Evolutionary conservation across 2,113 vertebrate species (phyloP), one percentile per base, ranked within the genome.

Genomic region (Heterotilapia buettikoferi): DNA sequence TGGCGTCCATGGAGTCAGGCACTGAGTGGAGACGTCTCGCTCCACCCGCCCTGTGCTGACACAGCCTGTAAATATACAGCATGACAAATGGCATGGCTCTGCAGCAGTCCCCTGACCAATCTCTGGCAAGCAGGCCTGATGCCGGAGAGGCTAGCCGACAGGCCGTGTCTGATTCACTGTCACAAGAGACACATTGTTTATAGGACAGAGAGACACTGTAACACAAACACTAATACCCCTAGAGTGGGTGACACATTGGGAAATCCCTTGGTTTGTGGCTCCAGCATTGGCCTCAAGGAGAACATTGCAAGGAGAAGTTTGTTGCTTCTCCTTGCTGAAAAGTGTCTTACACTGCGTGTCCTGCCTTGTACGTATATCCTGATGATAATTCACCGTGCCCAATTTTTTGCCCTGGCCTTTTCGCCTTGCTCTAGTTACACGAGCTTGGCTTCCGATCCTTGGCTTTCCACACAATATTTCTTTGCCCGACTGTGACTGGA

Each of bases 141-240:
- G 93, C 94, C 89, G 88, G 82, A 91, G 93, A 94, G 93, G 84
- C 93, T 91, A 92, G 91, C 87, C 92, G 80, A 83, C 91, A 89
- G 90, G 89, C 92, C 43, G 26, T 91, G 93, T 94, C 93, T 94
- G 92, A 95, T 92, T 93, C 93, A 90, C 88, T 93, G 94, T 92
- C 93, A 95, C 95, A 94, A 93, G 93, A 92, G 93, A 93, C 87
- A 89, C 89, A 90, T 95, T 96, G 94, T 96, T 94, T 93, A 93
- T 88, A 89, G 90, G 90, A 95, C 92, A 95, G 88, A 95, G 93
- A 93, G 91, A 92, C 90, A 92, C 92, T 94, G 90, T 91, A 93
- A 92, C 89, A 92, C 89, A 95, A 95, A 95, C 90, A 94, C 87
- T 93, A 93, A 89, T 94, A 91, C 90, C 92, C 91, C 93, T 94